Base-by-base conservation (phyloP, 2,113 vertebrate genomes). In the Xiphophorus hellerii region DNA sequence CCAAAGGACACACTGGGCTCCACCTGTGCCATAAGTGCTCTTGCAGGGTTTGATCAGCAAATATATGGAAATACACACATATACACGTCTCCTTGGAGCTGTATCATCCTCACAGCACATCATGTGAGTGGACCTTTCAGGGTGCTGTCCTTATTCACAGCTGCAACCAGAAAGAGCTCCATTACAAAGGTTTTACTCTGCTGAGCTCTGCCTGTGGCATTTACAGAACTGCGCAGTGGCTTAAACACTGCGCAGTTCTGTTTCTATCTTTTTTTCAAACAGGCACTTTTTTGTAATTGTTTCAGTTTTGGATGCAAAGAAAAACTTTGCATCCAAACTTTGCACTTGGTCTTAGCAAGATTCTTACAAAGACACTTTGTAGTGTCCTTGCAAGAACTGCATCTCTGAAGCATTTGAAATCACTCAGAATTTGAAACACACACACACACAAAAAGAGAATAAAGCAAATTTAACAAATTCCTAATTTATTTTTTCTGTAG, bases 401-500 rank as follows among this genome's bases (percentile, higher is more conserved):
- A 54, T 54, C 15, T 25, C 54, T 66, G 37, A 8, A 48, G 61
- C 29, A 31, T 35, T 35, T 27, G 27, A 22, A 35, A 58, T 1
- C n/a, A 28, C 3, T 63, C 0, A 0, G 29, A 25, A 22, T 4
- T 30, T 58, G 1, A 71, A 5, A 35, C 17, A 64, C 31, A 20
- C 66, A 62, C 35, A 35, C 35, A 37, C 54, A 74, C 74, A 9
- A 62, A 69, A 2, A 28, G 61, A 44, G 9, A 58, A 58, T 66
- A 5, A 80, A 66, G 20, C 51, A 31, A 3, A 30, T 66, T 4
- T 88, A 87, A 66, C 67, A 90, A 90, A 90, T 82, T 35, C 88
- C 67, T 75, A 20, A 71, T 94, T 95, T 94, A 93, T 94, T 95
- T 87, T 87, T 83, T 76, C 81, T 85, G 88, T 71, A 87, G 77